Evolutionary conservation across 2,888 invertebrate genomes (phyloP).

Genomic region (Mantis religiosa): DNA sequence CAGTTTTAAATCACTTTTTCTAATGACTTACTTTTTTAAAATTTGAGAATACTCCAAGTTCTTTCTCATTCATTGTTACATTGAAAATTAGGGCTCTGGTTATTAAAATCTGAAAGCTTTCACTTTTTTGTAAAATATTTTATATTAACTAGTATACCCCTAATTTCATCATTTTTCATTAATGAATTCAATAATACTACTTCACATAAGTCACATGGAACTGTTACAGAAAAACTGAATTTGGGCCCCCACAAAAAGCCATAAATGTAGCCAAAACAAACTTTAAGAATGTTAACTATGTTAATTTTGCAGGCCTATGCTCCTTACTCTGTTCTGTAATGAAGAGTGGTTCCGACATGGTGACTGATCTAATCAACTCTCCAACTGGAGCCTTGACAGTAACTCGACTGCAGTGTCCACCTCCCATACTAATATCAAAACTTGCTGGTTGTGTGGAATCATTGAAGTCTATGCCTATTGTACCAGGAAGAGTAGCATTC

Average conservation of each 20-base stretch:
- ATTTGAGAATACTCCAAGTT: too few species aligned
- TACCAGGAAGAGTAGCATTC: conserved; percentile 59
- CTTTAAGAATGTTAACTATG: too few species aligned
- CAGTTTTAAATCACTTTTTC: too few species aligned
- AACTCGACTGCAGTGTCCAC: conserved; percentile 39
- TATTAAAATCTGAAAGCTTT: too few species aligned
- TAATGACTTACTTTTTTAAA: too few species aligned
- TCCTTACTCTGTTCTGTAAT: conserved; percentile 58
- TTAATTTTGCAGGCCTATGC: not conserved
- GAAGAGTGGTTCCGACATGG: conserved; percentile 69
- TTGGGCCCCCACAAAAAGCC: not conserved
- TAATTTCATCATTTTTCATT: too few species aligned
- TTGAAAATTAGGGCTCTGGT: too few species aligned
- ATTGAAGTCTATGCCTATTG: conserved; percentile 85
- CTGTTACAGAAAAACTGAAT: not conserved
- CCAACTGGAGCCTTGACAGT: conserved; percentile 77
- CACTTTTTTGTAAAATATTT: too few species aligned
- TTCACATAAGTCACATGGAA: not conserved
- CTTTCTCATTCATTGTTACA: too few species aligned
- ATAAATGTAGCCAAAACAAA: too few species aligned
- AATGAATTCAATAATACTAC: too few species aligned
- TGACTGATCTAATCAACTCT: conserved; percentile 78
- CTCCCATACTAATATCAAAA: conserved; percentile 62
- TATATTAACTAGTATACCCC: too few species aligned
- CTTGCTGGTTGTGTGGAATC: conserved; percentile 86